Percentiles rank a stretch among this genome's conserved stretches.
These are phyloP conservation scores for Ephestia elutella DNA, from an alignment of 1,140 invertebrate genomes.

Conservation along the genomic window DNA sequence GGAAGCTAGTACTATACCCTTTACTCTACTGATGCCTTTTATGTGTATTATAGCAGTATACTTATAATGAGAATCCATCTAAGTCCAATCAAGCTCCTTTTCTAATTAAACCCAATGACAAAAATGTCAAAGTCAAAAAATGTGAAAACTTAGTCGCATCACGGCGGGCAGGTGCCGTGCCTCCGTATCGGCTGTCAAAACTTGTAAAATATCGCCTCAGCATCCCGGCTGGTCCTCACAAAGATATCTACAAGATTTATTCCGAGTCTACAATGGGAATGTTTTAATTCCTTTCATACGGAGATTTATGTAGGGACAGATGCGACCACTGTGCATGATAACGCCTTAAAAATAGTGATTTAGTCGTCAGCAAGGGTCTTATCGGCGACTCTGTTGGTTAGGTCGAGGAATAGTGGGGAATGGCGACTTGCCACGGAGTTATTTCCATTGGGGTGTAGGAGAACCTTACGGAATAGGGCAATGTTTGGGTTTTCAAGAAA, in stretches of 20 bases:
- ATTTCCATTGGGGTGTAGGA: too few species aligned
- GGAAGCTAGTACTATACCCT: too few species aligned
- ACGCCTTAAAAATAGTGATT: slow-evolving; percentile 5
- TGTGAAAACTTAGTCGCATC: background rate
- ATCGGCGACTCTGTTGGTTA: background rate
- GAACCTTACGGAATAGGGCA: too few species aligned
- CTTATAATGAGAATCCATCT: too few species aligned
- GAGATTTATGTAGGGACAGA: slow-evolving; percentile 68
- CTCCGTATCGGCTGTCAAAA: slow-evolving; percentile 74
- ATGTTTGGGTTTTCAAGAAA: too few species aligned
- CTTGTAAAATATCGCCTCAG: slow-evolving; percentile 73
- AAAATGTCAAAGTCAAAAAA: slow-evolving; percentile 6
- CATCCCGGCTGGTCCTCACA: slow-evolving; percentile 49
- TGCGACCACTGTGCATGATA: slow-evolving; percentile 25
- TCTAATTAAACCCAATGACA: background rate
- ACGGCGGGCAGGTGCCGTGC: slow-evolving; percentile 32
- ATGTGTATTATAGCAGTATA: too few species aligned
- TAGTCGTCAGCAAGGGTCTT: background rate
- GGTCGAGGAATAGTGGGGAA: too few species aligned
- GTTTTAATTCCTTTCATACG: slow-evolving; percentile 73
- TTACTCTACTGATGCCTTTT: too few species aligned
- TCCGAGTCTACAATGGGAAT: slow-evolving; percentile 61
- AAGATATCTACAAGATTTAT: slow-evolving; percentile 71
- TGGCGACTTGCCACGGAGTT: too few species aligned
- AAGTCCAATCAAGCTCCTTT: background rate